A percentile compares a stretch with the other conserved stretches of the same genome.
phyloP scores from a whole-genome alignment of 2,797 vertebrate species.

The Triplophysa yarkandensis region DNA sequence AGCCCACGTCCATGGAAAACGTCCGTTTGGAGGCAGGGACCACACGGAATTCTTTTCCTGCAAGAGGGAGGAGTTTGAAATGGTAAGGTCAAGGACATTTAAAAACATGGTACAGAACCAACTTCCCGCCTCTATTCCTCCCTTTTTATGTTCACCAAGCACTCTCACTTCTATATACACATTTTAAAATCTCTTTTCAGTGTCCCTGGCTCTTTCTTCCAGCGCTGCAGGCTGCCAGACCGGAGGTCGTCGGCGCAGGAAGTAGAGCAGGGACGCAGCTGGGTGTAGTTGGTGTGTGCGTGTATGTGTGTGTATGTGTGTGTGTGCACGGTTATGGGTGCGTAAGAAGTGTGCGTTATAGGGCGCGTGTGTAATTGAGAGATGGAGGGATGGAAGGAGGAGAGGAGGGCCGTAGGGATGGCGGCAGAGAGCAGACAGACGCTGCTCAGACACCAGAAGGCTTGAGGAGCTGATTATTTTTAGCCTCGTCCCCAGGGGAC shows the following conservation, averaged over 20 bases:
- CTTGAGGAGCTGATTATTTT: constrained; percentile 85
- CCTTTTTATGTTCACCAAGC: constrained; percentile 11
- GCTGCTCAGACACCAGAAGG: constrained; percentile 86
- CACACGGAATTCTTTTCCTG: constrained; percentile 56
- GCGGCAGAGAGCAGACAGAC: constrained; percentile 81
- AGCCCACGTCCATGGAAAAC: constrained; percentile 36
- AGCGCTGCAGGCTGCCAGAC: constrained; percentile 66
- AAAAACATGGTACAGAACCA: constrained; percentile 2
- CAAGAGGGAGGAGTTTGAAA: constrained; percentile 15
- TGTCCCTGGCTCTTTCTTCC: constrained; percentile 59
- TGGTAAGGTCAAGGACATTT: constrained; percentile 16
- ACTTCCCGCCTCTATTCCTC: constrained; percentile 7
- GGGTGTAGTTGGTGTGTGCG: constrained; percentile 71
- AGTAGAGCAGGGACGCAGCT: constrained; percentile 79
- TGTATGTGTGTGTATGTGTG: constrained; percentile 59
- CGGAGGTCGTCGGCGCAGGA: constrained; percentile 78
- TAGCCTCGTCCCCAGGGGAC: constrained; percentile 82
- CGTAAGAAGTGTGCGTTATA: constrained; percentile 42
- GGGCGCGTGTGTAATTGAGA: constrained; percentile 72
- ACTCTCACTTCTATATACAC: constrained; percentile 27
- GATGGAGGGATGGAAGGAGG: constrained; percentile 75
- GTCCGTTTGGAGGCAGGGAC: constrained; percentile 53
- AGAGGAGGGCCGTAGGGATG: constrained; percentile 72
- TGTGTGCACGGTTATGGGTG: constrained; percentile 37
- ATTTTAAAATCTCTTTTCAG: constrained; percentile 53